Base-by-base conservation (phyloP, 2,888 invertebrate genomes). In the Gastrophysa polygoni region DNA sequence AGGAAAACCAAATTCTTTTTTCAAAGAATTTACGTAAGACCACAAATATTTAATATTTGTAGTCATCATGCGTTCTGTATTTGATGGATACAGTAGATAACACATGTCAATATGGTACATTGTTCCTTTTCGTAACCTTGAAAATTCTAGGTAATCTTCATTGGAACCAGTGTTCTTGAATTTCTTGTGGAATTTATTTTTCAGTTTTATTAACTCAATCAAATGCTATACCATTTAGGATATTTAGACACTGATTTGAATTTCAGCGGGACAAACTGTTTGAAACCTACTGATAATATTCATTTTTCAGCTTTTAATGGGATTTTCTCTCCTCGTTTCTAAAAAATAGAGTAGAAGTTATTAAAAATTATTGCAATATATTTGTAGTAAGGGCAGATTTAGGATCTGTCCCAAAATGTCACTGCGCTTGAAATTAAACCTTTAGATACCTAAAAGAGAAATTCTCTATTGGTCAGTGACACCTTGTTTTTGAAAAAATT, bases 81-180 rank as follows among this genome's bases (percentile, higher is more conserved):
- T 50, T 50, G 50, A 50, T 18, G 18, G 10, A 51, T 29, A 51
- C 2, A 29, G 17, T 50, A 50, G 32, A 18, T 49, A 50, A 32
- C 50, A 50, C 50, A 51, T 51, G 14, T 49, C 49, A 49, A 49
- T 28, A n/a, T 51, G 20, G 50, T 51, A 34, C 38, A 38, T 51
- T 34, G 38, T 51, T 18, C 38, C 21, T 51, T 51, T 51, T 38
- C 51, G 51, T 5, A 51, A 4, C 20, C 14, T 21, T 5, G 34
- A 38, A n/a, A 20, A 51, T 51, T 51, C 51, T 38, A 14, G 20
- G n/a, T 34, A n/a, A 14, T 34, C 34, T 21, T 51, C 38, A 10
- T 38, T 20, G 20, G 20, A 34, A 16, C 51, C 51, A 11, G 51
- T 11, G 1, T 51, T 51, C 32, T 51, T 51, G 1, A 32, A 51